phyloP scores from a whole-genome alignment of 2,797 vertebrate species.

The Antrozous pallidus region DNA sequence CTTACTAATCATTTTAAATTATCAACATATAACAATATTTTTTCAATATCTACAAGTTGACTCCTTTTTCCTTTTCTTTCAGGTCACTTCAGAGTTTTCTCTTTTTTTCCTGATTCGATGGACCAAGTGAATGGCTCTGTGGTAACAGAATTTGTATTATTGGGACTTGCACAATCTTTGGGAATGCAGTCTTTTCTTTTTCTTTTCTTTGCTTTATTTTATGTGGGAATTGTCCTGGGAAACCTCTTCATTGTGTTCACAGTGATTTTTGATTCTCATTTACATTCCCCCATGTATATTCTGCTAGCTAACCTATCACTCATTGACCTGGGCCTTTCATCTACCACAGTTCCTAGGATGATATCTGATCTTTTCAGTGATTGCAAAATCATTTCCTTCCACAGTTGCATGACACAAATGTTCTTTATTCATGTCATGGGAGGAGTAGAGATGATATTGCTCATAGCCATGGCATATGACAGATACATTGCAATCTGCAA shows the following conservation, averaged over 20 bases:
- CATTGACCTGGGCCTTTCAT: constrained; percentile 69
- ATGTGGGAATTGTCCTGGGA: constrained; percentile 63
- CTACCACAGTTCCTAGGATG: constrained; percentile 69
- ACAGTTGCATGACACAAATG: constrained; percentile 64
- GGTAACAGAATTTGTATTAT: constrained; percentile 65
- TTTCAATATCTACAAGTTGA: background rate
- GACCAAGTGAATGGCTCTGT: constrained; percentile 61
- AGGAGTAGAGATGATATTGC: constrained; percentile 68
- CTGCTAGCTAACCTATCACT: constrained; percentile 68
- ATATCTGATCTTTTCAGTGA: constrained; percentile 61
- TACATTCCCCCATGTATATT: constrained; percentile 72
- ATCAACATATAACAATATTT: background rate
- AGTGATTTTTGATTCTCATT: constrained; percentile 47
- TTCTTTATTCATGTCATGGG: constrained; percentile 75
- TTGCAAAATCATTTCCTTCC: constrained; percentile 58
- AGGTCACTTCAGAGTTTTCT: background rate
- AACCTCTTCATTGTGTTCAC: constrained; percentile 63
- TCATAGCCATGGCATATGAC: constrained; percentile 70
- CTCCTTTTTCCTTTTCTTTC: background rate
- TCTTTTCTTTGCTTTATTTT: constrained; percentile 64
- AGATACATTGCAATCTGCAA: constrained; percentile 74
- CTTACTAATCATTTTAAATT: background rate
- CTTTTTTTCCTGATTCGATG: constrained; percentile 48
- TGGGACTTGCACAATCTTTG: constrained; percentile 62
- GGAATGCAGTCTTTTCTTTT: constrained; percentile 49